phyloP scores from a whole-genome alignment of 1,140 invertebrate genomes.

The Gonioctena quinquepunctata region DNA sequence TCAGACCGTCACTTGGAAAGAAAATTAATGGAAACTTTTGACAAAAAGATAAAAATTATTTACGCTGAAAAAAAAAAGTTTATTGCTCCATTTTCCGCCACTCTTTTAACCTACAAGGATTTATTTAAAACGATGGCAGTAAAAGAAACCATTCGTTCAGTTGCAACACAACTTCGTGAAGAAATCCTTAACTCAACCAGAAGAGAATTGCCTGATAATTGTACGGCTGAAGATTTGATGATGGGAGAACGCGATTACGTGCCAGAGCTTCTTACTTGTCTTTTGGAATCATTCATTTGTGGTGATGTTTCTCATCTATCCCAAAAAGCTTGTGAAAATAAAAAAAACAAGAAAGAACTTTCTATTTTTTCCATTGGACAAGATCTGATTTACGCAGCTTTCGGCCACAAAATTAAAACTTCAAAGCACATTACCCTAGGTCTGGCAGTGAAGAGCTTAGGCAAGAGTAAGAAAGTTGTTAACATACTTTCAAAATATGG shows the following conservation, averaged over 20 bases:
- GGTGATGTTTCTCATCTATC: conserved; percentile 21
- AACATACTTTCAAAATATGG: conserved; percentile 22
- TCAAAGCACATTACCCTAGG: conserved; percentile 21
- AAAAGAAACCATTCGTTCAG: conserved; percentile 15
- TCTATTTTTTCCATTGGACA: conserved; percentile 21
- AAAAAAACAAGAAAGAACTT: conserved; percentile 9
- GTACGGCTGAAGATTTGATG: conserved; percentile 25
- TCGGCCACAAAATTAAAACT: conserved; percentile 21
- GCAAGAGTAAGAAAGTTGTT: conserved; percentile 20
- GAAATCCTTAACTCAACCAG: conserved; percentile 15
- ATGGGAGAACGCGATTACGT: conserved; percentile 19
- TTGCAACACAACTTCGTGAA: conserved; percentile 18
- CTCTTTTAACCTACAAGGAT: conserved; percentile 19
- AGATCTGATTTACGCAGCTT: conserved; percentile 23
- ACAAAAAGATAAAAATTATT: conserved; percentile 19
- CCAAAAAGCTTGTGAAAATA: conserved; percentile 7
- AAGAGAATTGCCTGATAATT: conserved; percentile 21
- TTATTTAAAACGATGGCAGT: conserved; percentile 21
- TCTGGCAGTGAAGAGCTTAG: conserved; percentile 22
- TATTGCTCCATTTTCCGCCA: conserved; percentile 20
- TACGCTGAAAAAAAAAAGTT: conserved; percentile 15
- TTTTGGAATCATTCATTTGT: conserved; percentile 21
- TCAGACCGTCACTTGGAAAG: conserved; percentile 16
- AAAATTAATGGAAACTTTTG: conserved; percentile 13
- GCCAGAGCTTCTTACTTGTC: conserved; percentile 22